These are phyloP conservation scores for Podarcis muralis DNA, from an alignment of 2,113 vertebrate genomes.

Conservation along the genomic window DNA sequence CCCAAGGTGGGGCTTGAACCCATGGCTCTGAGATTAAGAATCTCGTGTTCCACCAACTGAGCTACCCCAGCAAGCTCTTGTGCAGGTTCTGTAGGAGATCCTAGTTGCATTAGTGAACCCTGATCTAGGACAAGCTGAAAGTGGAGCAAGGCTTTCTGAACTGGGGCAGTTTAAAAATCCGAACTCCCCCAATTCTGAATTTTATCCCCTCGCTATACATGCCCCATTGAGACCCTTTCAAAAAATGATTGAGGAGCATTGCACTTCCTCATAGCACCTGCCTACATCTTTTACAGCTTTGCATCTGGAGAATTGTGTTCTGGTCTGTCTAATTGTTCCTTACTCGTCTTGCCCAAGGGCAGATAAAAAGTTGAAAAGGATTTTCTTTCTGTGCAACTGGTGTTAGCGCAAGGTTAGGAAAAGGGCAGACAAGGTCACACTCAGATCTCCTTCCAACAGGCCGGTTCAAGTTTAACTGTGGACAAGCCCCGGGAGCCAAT, in stretches of 20 bases:
- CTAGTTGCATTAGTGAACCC: neutral
- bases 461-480: constrained; percentile 6
- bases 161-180: too few species aligned
- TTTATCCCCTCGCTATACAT: neutral
- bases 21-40: too few species aligned
- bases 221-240: neutral
- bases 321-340: neutral
- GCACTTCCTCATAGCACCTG: neutral
- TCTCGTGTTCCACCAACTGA: too few species aligned
- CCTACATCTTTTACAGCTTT: neutral
- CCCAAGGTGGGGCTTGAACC: too few species aligned
- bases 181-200: too few species aligned
- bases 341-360: neutral
- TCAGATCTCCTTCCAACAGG: constrained; percentile 11
- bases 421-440: neutral
- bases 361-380: neutral
- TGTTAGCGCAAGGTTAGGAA: neutral
- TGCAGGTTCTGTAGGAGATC: too few species aligned
- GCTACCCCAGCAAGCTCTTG: too few species aligned
- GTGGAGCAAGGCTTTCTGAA: too few species aligned
- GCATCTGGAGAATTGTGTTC: neutral
- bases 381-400: neutral
- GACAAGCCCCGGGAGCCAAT: constrained; percentile 39
- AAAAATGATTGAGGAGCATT: neutral
- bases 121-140: neutral